Evolutionary conservation across 2,888 invertebrate species (phyloP), one percentile per base, ranked within the genome.

Genomic region (Cordilura impudica): DNA sequence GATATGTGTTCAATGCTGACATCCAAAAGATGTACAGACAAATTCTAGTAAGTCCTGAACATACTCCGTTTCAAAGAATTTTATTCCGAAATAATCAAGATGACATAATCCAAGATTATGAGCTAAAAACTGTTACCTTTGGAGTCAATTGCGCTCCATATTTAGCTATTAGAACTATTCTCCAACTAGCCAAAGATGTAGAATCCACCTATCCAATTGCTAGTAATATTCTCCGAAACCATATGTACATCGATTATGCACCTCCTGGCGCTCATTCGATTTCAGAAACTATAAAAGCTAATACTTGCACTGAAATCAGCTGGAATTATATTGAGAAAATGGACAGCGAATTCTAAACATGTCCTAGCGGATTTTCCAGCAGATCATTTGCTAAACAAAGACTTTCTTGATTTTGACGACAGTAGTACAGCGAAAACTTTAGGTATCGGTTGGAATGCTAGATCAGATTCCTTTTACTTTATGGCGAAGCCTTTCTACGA

Each of bases 131-230:
- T 5, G 67, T 69, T 2, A 81, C 78, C 8, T 82, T 81, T 56
- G 82, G 81, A 3, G 65, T 79, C 1, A 80, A 75, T n/a, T 76
- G 76, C 35, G 80, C 82, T 1, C 81, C 80, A 0, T 82, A 72
- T 19, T 23, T 83, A 0, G 81, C 81, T 1, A 82, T 81, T 23
- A 45, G 81, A 0, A 75, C 63, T 0, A 10, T 83, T 5, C 54
- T 75, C 2, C 63, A 76, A 18, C 7, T 81, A 10, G 80, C 77
- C 1, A 51, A 63, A 0, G 72, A 73, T 23, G 56, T 66, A 39
- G 14, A 72, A 16, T 21, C 45, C 18, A 60, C 31, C n/a, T 56
- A 60, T 78, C 79, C 79, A 2, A 8, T 78, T n/a, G 81, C 73
- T 1, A 61, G 70, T 43, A 10, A 56, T 6, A 77, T 75, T 10